These are phyloP conservation scores for Drosophila infuscata DNA, from an alignment of 2,888 invertebrate species.

Conservation along the genomic window DNA sequence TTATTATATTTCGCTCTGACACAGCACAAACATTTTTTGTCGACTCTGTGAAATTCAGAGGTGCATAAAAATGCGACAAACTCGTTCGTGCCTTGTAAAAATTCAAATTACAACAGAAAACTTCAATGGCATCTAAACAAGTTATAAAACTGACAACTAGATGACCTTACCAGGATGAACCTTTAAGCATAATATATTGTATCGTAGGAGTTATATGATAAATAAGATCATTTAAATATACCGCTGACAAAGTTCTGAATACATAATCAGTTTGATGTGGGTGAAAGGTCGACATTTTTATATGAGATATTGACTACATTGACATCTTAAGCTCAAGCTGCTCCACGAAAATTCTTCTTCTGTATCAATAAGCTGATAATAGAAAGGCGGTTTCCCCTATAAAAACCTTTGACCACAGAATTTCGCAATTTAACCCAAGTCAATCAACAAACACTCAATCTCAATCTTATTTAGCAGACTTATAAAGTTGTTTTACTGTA, in stretches of 20 bases:
- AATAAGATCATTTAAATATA: background rate
- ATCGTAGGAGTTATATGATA: background rate
- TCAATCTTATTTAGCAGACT: conserved; percentile 38
- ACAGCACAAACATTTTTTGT: conserved; percentile 29
- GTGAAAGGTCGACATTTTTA: background rate
- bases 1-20: conserved; percentile 22
- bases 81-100: conserved; percentile 15
- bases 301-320: background rate
- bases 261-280: background rate
- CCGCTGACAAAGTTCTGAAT: background rate
- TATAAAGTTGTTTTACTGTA: conserved; percentile 22
- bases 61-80: conserved; percentile 29
- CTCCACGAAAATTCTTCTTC: background rate
- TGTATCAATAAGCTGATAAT: background rate
- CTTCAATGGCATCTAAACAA: conserved; percentile 22
- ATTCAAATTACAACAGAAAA: conserved; percentile 16
- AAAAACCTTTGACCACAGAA: background rate
- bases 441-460: conserved; percentile 37
- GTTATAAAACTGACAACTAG: background rate
- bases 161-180: background rate
- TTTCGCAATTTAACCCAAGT: conserved; percentile 12
- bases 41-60: conserved; percentile 23
- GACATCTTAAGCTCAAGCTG: background rate
- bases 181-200: background rate
- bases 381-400: background rate